These are phyloP conservation scores for Gambusia affinis DNA, from an alignment of 2,113 vertebrate species.

Conservation along the genomic window DNA sequence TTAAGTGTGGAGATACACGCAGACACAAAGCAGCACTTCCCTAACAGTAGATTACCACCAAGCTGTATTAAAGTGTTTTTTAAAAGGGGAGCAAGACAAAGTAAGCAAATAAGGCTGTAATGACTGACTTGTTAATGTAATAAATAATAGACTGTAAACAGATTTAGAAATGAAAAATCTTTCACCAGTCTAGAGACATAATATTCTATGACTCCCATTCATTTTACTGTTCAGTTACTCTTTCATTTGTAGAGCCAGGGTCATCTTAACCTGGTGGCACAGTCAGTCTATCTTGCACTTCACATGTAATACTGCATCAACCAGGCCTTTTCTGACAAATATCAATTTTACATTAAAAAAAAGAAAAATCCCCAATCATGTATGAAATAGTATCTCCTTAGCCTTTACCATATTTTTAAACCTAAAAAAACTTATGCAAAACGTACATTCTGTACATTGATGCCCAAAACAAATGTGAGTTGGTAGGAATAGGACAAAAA, in stretches of 20 bases:
- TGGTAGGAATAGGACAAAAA: neutral
- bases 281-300: neutral
- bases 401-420: neutral
- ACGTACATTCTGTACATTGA: neutral
- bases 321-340: neutral
- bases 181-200: neutral
- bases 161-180: too few species aligned
- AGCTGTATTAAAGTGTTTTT: too few species aligned
- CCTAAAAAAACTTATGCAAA: neutral
- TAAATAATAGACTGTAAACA: neutral
- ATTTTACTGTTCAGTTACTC: neutral
- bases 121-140: neutral
- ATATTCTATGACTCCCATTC: neutral
- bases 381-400: neutral
- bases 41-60: constrained; percentile 16
- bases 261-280: neutral
- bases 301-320: neutral
- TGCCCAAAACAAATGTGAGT: neutral
- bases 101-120: neutral
- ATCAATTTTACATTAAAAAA: neutral
- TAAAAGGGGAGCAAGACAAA: neutral
- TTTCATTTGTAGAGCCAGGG: neutral
- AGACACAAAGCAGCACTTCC: constrained; percentile 13
- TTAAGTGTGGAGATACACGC: neutral
- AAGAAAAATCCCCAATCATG: neutral